Conservation (phyloP, 1,140 invertebrate genomes). For the Drosophila kohkoa region DNA sequence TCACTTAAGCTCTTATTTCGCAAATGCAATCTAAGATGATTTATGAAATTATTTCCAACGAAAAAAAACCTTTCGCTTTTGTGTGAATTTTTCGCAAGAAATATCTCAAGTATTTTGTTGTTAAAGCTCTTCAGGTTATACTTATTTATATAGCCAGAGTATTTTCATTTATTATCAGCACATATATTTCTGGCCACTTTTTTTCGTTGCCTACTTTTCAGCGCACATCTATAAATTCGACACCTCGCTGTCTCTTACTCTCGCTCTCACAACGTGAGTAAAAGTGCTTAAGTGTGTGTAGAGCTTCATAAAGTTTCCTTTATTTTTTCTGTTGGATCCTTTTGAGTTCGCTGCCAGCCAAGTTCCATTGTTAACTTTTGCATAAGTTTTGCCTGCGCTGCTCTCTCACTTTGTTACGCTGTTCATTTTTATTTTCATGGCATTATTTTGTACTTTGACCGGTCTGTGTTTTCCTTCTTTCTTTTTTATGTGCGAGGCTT, state of each 20-base stretch:
- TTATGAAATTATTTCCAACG: conserved; percentile 22
- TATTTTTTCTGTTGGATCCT: conserved; percentile 31
- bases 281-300: conserved; percentile 42
- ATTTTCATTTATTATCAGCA: conserved; percentile 25
- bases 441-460: conserved; percentile 62
- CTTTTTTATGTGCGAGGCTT: conserved; percentile 27
- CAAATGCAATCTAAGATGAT: conserved; percentile 23
- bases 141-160: too few species aligned
- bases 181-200: conserved; percentile 28
- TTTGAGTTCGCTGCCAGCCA: conserved; percentile 66
- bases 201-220: conserved; percentile 71
- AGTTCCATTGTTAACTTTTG: conserved; percentile 52
- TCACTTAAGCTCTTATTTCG: conserved; percentile 23
- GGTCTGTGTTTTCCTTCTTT: conserved; percentile 9
- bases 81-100: background rate
- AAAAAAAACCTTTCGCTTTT: background rate
- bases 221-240: conserved; percentile 72
- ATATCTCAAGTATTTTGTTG: background rate
- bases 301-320: conserved; percentile 67
- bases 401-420: conserved; percentile 34
- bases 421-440: conserved; percentile 75
- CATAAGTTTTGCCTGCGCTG: conserved; percentile 55
- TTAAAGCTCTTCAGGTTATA: background rate
- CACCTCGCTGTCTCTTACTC: conserved; percentile 43
- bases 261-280: conserved; percentile 13